These are phyloP conservation scores for Poecilia gillii DNA, from an alignment of 2,797 vertebrate species.

Conservation along the genomic window DNA sequence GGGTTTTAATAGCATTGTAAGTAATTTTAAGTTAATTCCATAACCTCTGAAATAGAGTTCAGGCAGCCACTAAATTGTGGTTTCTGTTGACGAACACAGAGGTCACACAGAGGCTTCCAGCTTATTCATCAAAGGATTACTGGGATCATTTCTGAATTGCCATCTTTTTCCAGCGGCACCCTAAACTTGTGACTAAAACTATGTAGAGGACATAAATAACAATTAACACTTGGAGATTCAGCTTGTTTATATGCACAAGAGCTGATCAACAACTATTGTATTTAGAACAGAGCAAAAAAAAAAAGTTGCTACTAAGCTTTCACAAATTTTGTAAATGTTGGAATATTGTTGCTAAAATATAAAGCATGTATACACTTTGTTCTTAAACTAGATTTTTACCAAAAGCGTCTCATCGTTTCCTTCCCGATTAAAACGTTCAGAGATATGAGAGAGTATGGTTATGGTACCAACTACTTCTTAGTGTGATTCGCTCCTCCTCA, in stretches of 20 bases:
- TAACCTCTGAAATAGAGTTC: conserved; percentile 94
- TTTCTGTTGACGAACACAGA: conserved; percentile 75
- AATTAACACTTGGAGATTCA: conserved; percentile 26
- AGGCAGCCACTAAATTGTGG: conserved; percentile 89
- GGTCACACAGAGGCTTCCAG: conserved; percentile 71
- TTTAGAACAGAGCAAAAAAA: conserved; percentile 15
- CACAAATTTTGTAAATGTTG: neutral
- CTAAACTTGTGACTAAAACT: conserved; percentile 54
- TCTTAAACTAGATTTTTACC: conserved; percentile 33
- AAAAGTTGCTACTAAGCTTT: conserved; percentile 9
- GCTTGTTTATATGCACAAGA: neutral
- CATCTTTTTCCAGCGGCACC: conserved; percentile 55
- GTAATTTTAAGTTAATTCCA: conserved; percentile 96
- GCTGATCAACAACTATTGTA: conserved; percentile 9
- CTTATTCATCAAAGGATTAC: conserved; percentile 69
- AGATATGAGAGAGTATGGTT: conserved; percentile 57
- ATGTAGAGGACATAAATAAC: conserved; percentile 40
- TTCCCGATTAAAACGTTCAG: conserved; percentile 60
- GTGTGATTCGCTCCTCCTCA: conserved; percentile 60
- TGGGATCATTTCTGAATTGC: conserved; percentile 60
- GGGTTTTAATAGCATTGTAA: conserved; percentile 93
- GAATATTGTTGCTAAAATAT: conserved; percentile 6
- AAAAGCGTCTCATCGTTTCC: conserved; percentile 31
- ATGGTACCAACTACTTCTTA: conserved; percentile 77
- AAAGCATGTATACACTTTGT: neutral